These are phyloP conservation scores for Drosophila lutescens DNA, from an alignment of 2,888 invertebrate genomes.

Conservation along the genomic window DNA sequence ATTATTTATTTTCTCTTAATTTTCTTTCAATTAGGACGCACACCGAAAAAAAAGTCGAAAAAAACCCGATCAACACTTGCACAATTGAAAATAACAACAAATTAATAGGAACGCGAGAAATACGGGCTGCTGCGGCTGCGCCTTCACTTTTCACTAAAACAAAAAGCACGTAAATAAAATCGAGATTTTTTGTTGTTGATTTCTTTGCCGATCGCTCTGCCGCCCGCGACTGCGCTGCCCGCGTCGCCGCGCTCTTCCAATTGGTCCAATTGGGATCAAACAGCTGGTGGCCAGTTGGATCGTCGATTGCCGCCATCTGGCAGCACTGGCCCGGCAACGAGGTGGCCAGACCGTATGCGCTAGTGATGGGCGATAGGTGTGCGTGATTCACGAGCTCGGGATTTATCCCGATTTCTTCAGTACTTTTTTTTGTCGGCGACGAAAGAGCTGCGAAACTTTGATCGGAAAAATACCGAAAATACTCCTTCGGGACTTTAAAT, in stretches of 20 bases:
- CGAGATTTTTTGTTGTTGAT: constrained; percentile 12
- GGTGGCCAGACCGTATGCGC: background rate
- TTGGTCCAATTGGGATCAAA: constrained; percentile 54
- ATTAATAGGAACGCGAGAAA: constrained; percentile 11
- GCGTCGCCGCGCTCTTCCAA: constrained; percentile 34
- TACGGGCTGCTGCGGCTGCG: constrained; percentile 39
- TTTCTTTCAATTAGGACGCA: background rate
- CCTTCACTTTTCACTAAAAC: constrained; percentile 43
- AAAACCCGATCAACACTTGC: constrained; percentile 31
- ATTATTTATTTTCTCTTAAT: background rate
- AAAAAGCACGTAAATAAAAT: constrained; percentile 13
- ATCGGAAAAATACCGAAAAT: no score
- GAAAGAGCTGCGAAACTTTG: no score
- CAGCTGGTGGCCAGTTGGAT: constrained; percentile 14
- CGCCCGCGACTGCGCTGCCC: constrained; percentile 42
- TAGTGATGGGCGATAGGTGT: background rate
- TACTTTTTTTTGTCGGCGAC: no score
- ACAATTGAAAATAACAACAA: constrained; percentile 31
- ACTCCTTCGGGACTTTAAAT: no score
- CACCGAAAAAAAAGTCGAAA: constrained; percentile 6
- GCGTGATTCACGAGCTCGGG: background rate
- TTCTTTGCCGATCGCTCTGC: constrained; percentile 27
- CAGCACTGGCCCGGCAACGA: background rate
- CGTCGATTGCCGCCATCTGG: background rate
- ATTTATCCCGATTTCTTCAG: background rate